Evolutionary conservation across 2,797 vertebrate species (phyloP).

Genomic region (Artibeus jamaicensis): DNA sequence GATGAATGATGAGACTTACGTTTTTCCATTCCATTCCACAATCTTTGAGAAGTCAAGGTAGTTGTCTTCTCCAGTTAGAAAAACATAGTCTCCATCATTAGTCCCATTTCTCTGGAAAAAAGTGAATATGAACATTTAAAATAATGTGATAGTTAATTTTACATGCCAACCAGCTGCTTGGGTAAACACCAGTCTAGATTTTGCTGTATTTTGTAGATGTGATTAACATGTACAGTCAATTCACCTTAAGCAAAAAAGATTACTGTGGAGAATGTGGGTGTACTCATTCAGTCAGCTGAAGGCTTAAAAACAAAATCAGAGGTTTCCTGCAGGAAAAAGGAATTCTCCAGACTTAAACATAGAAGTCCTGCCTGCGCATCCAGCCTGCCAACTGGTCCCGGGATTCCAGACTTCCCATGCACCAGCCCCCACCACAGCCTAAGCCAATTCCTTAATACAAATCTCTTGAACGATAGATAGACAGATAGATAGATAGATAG

Average conservation of each 20-base stretch:
- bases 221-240: background rate
- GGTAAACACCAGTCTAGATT: background rate
- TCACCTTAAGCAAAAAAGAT: background rate
- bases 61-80: constrained; percentile 89
- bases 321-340: background rate
- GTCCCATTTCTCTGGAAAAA: constrained; percentile 90
- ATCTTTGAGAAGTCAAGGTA: constrained; percentile 93
- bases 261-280: background rate
- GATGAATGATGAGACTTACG: constrained; percentile 82
- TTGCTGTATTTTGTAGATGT: background rate
- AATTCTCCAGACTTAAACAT: background rate
- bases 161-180: background rate
- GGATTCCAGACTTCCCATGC: background rate
- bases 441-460: background rate
- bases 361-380: background rate
- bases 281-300: background rate
- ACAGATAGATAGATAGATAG: no score
- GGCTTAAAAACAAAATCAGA: background rate
- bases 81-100: constrained; percentile 92
- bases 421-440: background rate
- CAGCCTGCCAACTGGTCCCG: background rate
- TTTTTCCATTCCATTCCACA: constrained; percentile 90
- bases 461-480: background rate
- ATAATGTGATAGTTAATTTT: background rate
- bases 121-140: background rate